phyloP scores from a whole-genome alignment of 2,113 vertebrate species.

The Dryoscopus gambensis region DNA sequence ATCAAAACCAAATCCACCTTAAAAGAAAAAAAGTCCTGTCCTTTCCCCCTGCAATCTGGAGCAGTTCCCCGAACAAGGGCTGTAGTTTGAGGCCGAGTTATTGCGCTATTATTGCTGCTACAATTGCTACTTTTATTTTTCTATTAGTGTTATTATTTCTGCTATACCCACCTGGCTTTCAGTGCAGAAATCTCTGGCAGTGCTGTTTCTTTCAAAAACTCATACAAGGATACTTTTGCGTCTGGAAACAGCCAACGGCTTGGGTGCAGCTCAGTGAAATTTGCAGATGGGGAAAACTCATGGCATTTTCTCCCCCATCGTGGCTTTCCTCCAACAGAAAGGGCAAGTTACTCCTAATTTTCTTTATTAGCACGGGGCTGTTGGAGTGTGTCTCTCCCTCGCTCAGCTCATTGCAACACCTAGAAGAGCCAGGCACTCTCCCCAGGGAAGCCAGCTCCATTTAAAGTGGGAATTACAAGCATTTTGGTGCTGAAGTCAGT shows the following conservation, averaged over 20 bases:
- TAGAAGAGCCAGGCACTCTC: not conserved
- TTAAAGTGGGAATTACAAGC: not conserved
- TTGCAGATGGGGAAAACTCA: not conserved
- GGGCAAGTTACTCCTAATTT: not conserved
- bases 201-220: not conserved
- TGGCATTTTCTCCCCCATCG: not conserved
- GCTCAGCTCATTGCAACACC: not conserved
- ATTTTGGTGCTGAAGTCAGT: conserved; percentile 3
- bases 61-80: not conserved
- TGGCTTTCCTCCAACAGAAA: not conserved
- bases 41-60: not conserved
- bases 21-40: not conserved
- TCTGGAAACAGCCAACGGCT: not conserved
- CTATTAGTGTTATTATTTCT: not conserved
- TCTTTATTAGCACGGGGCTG: not conserved
- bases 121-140: not conserved
- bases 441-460: not conserved
- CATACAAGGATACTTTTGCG: not conserved
- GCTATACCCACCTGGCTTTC: not conserved
- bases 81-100: not conserved
- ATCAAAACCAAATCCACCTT: not conserved
- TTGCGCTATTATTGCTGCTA: not conserved
- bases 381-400: not conserved
- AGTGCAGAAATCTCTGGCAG: not conserved
- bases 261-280: not conserved